A percentile compares a stretch with the other conserved stretches of the same genome.
phyloP scores from a whole-genome alignment of 2,113 vertebrate species.

The Pseudonaja textilis region DNA sequence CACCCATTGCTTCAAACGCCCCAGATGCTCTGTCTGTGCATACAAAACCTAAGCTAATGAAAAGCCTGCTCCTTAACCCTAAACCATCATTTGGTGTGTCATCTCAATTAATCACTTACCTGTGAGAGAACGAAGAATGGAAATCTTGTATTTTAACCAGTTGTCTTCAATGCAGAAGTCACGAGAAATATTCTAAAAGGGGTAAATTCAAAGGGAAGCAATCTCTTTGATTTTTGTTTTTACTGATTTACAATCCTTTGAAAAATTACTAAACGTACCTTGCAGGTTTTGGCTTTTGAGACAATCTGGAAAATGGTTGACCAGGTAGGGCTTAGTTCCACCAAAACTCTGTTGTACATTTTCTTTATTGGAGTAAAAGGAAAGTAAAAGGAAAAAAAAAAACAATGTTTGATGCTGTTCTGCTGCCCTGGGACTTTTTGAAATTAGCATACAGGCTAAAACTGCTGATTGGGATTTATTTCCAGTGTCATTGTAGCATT shows the following conservation, averaged over 20 bases:
- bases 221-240: slow-evolving; percentile 27
- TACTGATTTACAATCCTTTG: slow-evolving; percentile 40
- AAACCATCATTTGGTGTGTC: not conserved
- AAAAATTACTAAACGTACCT: slow-evolving; percentile 35
- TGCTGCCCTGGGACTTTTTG: slow-evolving; percentile 39
- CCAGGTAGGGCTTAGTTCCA: slow-evolving; percentile 6
- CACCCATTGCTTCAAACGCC: not conserved
- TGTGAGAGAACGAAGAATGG: not conserved
- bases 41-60: not conserved
- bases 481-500: slow-evolving; percentile 54
- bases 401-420: slow-evolving; percentile 1
- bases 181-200: slow-evolving; percentile 37
- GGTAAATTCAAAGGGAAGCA: slow-evolving; percentile 48
- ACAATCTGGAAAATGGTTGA: slow-evolving; percentile 4
- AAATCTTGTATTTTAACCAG: slow-evolving; percentile 23
- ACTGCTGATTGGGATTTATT: slow-evolving; percentile 55
- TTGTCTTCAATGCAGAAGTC: slow-evolving; percentile 34
- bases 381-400: no score
- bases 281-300: not conserved
- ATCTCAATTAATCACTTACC: not conserved
- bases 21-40: not conserved
- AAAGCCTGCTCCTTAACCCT: not conserved
- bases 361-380: not conserved
- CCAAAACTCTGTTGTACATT: slow-evolving; percentile 2
- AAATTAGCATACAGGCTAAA: slow-evolving; percentile 55